phyloP scores from a whole-genome alignment of 2,113 vertebrate species.

The Hydropotes inermis region DNA sequence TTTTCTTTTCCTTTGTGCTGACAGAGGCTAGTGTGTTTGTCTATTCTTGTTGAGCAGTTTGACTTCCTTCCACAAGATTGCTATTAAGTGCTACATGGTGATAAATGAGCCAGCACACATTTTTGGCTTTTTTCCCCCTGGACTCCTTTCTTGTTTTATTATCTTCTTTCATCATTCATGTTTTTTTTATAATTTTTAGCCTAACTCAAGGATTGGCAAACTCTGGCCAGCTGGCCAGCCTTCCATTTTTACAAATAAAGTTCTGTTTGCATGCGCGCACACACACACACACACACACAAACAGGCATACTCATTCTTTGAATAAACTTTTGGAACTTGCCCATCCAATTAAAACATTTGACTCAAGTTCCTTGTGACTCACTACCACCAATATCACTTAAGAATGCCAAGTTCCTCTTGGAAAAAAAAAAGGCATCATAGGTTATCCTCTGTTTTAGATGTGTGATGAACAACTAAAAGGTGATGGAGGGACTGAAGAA shows the following conservation, averaged over 20 bases:
- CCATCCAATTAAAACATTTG: not conserved
- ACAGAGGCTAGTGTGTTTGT: not conserved
- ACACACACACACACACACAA: no score
- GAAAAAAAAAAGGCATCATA: not conserved
- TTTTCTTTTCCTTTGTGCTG: not conserved
- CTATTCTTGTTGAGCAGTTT: fast-evolving
- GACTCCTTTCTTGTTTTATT: not conserved
- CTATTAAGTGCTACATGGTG: fast-evolving
- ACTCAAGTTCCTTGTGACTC: not conserved
- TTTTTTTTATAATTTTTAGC: not conserved
- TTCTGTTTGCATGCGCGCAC: not conserved
- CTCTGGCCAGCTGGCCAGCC: not conserved
- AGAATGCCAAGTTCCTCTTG: not conserved
- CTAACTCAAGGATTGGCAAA: not conserved
- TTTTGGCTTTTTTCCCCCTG: not conserved
- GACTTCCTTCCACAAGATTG: not conserved
- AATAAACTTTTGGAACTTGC: not conserved
- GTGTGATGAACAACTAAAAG: not conserved
- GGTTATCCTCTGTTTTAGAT: not conserved
- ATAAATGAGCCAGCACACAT: not conserved
- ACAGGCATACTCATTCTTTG: not conserved
- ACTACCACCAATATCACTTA: not conserved
- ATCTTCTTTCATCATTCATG: not conserved
- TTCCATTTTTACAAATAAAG: not conserved
- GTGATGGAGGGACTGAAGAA: not conserved